phyloP scores from a whole-genome alignment of 2,888 invertebrate species.

The Protophormia terraenovae region DNA sequence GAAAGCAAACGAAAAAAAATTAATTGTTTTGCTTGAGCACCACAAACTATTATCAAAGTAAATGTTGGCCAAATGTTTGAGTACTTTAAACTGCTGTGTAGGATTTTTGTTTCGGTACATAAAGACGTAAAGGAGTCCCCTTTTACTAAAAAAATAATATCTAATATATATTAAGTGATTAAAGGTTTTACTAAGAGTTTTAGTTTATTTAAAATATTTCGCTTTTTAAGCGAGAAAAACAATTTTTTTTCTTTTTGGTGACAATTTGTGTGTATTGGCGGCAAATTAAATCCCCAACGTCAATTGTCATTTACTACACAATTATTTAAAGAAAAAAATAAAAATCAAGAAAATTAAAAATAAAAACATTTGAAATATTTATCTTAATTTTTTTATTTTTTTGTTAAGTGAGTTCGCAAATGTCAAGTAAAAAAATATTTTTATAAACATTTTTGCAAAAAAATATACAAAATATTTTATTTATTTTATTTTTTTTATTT shows the following conservation, averaged over 20 bases:
- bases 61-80: constrained; percentile 63
- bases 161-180: not conserved
- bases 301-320: constrained; percentile 43
- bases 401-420: constrained; percentile 43
- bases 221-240: not conserved
- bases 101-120: not conserved
- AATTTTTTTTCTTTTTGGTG: not conserved
- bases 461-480: not conserved
- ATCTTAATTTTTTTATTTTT: too few relatives aligned
- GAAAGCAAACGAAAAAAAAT: constrained; percentile 5
- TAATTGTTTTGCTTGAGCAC: constrained; percentile 59
- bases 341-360: not conserved
- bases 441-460: not conserved
- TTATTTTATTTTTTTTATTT: not conserved
- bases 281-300: constrained; percentile 50
- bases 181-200: constrained; percentile 17
- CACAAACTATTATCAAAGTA: constrained; percentile 49
- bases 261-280: constrained; percentile 45
- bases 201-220: constrained; percentile 10
- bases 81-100: constrained; percentile 39
- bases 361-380: constrained; percentile 19
- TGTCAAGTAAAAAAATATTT: constrained; percentile 42
- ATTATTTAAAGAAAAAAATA: not conserved
- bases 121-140: constrained; percentile 17
- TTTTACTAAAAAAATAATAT: constrained; percentile 3